A percentile compares a stretch with the other conserved stretches of the same genome.
phyloP scores from a whole-genome alignment of 2,113 vertebrate genomes.

The Callospermophilus lateralis region DNA sequence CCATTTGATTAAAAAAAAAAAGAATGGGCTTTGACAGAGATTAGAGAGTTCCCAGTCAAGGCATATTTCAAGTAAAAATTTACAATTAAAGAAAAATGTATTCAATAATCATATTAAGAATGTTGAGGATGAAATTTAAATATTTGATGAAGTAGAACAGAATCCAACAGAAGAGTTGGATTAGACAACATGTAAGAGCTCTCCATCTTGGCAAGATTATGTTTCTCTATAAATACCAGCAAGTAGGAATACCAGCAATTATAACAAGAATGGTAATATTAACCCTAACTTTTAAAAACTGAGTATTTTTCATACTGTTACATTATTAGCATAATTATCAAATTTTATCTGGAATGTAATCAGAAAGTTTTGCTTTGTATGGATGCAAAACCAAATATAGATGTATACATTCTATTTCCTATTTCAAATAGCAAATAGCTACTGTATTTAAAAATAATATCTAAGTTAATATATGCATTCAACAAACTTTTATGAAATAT shows the following conservation, averaged over 20 bases:
- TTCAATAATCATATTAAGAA: neutral
- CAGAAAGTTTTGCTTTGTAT: neutral
- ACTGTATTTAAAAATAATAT: neutral
- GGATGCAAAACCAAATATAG: neutral
- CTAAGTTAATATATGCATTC: neutral
- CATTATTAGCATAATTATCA: neutral
- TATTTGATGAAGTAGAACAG: neutral
- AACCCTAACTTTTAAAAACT: neutral
- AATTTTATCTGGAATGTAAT: neutral
- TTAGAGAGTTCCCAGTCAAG: neutral
- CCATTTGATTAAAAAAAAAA: too few relatives aligned
- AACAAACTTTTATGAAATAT: neutral
- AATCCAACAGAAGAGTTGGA: neutral
- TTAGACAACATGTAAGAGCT: neutral
- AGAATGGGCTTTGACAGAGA: neutral
- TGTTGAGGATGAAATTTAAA: neutral
- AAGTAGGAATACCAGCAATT: neutral
- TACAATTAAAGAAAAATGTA: neutral
- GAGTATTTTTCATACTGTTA: neutral
- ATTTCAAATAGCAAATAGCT: neutral
- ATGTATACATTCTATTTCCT: neutral
- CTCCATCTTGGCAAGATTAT: neutral
- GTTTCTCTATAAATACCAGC: neutral
- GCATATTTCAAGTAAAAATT: neutral
- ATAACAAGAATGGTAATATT: neutral